phyloP scores from a whole-genome alignment of 2,113 vertebrate species.

The Echinops telfairi region DNA sequence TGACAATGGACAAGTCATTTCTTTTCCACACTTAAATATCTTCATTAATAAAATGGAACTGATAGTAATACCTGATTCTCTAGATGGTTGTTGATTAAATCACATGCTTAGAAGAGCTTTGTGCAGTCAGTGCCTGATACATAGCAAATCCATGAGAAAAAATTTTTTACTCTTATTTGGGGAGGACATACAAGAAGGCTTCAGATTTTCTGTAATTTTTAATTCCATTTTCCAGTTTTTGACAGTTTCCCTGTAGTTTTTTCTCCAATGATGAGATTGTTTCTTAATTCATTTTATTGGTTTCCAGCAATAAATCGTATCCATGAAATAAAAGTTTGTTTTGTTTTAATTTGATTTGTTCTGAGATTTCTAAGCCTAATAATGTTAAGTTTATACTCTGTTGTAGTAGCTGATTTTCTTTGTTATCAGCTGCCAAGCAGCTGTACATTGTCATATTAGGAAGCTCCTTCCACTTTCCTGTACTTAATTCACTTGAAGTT shows the following conservation, averaged over 20 bases:
- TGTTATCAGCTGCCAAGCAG: not conserved
- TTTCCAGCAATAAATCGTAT: conserved; percentile 21
- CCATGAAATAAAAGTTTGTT: not conserved
- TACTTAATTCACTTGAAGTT: conserved; percentile 38
- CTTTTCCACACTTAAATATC: too few species aligned
- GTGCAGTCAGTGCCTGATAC: too few species aligned
- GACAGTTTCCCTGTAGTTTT: conserved; percentile 31
- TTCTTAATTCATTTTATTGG: conserved; percentile 44
- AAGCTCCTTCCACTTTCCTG: conserved; percentile 18
- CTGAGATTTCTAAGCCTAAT: not conserved
- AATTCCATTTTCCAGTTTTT: not conserved
- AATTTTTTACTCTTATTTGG: too few species aligned
- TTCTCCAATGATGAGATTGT: not conserved
- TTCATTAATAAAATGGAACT: too few species aligned
- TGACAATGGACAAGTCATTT: too few species aligned
- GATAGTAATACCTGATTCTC: too few species aligned
- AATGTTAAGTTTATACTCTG: not conserved
- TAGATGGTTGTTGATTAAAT: too few species aligned
- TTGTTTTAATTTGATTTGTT: conserved; percentile 27
- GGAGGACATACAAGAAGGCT: too few species aligned
- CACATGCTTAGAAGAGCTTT: too few species aligned
- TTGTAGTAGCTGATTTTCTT: conserved; percentile 52
- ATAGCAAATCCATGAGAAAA: too few species aligned
- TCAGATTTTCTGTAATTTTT: too few species aligned
- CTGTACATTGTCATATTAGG: not conserved